phyloP scores from a whole-genome alignment of 1,140 invertebrate species.

The Brachystomella parvula region DNA sequence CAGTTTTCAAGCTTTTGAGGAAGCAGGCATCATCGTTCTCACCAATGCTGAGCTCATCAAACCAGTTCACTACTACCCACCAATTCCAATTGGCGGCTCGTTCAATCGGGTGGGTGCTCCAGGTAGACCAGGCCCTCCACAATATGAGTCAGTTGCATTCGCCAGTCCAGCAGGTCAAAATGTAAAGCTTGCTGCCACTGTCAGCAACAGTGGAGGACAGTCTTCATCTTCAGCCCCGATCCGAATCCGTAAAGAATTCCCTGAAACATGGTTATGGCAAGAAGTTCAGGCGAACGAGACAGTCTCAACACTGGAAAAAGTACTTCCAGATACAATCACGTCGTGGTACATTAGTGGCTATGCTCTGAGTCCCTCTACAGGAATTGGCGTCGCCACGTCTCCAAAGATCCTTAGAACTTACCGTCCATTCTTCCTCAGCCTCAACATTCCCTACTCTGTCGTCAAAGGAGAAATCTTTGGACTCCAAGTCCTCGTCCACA shows the following conservation, averaged over 20 bases:
- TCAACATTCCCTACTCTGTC: slow-evolving; percentile 29
- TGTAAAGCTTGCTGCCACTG: no score
- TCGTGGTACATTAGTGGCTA: slow-evolving; percentile 89
- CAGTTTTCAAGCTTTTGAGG: slow-evolving; percentile 45
- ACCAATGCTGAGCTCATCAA: slow-evolving; percentile 56
- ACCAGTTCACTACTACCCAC: no score
- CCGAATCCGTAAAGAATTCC: slow-evolving; percentile 23
- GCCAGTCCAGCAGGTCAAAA: no score
- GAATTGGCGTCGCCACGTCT: slow-evolving; percentile 8
- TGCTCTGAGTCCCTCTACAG: slow-evolving; percentile 70
- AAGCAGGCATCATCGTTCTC: slow-evolving; percentile 64
- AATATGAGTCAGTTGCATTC: no score
- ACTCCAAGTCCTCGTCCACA: slow-evolving; percentile 62
- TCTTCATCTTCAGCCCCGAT: not conserved
- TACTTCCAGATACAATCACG: slow-evolving; percentile 80
- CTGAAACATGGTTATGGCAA: slow-evolving; percentile 52
- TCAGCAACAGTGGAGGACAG: no score
- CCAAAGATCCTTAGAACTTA: slow-evolving; percentile 16
- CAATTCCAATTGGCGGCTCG: no score
- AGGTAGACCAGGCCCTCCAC: no score
- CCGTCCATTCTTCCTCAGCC: slow-evolving; percentile 29
- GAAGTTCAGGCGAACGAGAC: slow-evolving; percentile 48
- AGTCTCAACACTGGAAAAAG: slow-evolving; percentile 43
- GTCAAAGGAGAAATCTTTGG: slow-evolving; percentile 40
- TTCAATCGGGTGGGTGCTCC: no score